phyloP scores from a whole-genome alignment of 2,797 vertebrate species.

The Rhinatrema bivittatum region DNA sequence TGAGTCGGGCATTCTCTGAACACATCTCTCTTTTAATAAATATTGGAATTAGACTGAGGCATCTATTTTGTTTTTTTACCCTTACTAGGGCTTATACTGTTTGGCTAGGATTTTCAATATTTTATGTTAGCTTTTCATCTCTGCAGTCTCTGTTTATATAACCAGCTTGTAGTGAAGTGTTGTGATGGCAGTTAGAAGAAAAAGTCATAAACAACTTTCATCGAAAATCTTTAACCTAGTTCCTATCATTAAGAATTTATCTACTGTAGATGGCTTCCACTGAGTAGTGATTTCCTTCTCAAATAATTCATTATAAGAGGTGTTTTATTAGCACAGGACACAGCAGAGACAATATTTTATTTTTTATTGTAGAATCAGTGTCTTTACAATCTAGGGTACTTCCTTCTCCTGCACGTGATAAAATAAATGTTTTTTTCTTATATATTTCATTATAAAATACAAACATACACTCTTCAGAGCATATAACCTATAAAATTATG shows the following conservation, averaged over 20 bases:
- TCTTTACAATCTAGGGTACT: conserved; percentile 2
- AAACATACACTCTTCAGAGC: conserved; percentile 39
- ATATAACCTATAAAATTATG: conserved; percentile 34
- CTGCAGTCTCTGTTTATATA: conserved; percentile 5
- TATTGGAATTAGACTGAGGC: too few species aligned
- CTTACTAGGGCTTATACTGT: too few species aligned
- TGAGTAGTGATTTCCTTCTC: conserved; percentile 19
- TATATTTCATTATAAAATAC: conserved; percentile 44
- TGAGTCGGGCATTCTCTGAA: too few species aligned
- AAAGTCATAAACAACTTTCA: conserved; percentile 20
- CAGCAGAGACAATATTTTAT: background rate
- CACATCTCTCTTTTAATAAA: too few species aligned
- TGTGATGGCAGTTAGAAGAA: conserved; percentile 1
- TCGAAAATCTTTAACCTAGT: conserved; percentile 21
- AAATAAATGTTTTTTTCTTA: conserved; percentile 36
- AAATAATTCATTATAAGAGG: conserved; percentile 11
- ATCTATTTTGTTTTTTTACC: too few species aligned
- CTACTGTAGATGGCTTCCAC: conserved; percentile 11
- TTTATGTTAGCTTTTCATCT: conserved; percentile 18
- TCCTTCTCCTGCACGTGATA: conserved; percentile 20
- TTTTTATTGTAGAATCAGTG: background rate
- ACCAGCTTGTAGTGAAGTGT: conserved; percentile 17
- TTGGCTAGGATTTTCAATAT: conserved; percentile 41
- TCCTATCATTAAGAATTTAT: conserved; percentile 36
- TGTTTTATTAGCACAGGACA: conserved; percentile 20